Conservation (phyloP, 2,888 invertebrate species). For the Azorinus chamasolen region DNA sequence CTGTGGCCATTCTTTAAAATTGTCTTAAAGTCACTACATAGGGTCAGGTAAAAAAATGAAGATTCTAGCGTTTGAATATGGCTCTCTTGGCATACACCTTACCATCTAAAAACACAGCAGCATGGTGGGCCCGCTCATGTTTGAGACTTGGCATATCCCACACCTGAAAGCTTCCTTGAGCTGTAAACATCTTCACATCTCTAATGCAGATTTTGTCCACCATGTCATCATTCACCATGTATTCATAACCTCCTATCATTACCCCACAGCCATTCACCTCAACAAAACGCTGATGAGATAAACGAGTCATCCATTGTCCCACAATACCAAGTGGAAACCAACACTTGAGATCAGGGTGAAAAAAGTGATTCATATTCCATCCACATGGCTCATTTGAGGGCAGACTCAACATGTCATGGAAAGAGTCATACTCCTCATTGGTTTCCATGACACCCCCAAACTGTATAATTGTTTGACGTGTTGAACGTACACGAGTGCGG, state of each 20-base stretch:
- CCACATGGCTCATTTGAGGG: slow-evolving; percentile 44
- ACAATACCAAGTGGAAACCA: slow-evolving; percentile 64
- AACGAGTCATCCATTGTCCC: slow-evolving; percentile 22
- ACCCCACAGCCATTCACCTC: slow-evolving; percentile 66
- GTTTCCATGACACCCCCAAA: slow-evolving; percentile 64
- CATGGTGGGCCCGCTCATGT: slow-evolving; percentile 63
- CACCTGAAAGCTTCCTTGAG: slow-evolving; percentile 56
- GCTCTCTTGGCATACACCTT: no score
- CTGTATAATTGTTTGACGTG: slow-evolving; percentile 61
- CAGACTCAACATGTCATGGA: slow-evolving; percentile 40
- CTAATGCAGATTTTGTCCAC: slow-evolving; percentile 53
- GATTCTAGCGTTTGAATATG: no score
- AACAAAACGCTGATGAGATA: slow-evolving; percentile 59
- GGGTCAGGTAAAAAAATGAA: no score
- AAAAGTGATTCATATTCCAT: slow-evolving; percentile 64
- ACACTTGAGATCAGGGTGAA: slow-evolving; percentile 60
- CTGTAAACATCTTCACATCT: slow-evolving; percentile 59
- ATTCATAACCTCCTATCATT: slow-evolving; percentile 64
- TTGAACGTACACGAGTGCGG: slow-evolving; percentile 61
- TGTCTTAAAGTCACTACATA: no score
- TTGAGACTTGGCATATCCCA: slow-evolving; percentile 59
- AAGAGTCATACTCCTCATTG: slow-evolving; percentile 49
- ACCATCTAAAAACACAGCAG: slow-evolving; percentile 65
- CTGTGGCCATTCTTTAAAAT: no score
- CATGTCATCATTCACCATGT: slow-evolving; percentile 53